Evolutionary conservation across 2,888 invertebrate genomes (phyloP).

Genomic region (Tetragnatha montana): DNA sequence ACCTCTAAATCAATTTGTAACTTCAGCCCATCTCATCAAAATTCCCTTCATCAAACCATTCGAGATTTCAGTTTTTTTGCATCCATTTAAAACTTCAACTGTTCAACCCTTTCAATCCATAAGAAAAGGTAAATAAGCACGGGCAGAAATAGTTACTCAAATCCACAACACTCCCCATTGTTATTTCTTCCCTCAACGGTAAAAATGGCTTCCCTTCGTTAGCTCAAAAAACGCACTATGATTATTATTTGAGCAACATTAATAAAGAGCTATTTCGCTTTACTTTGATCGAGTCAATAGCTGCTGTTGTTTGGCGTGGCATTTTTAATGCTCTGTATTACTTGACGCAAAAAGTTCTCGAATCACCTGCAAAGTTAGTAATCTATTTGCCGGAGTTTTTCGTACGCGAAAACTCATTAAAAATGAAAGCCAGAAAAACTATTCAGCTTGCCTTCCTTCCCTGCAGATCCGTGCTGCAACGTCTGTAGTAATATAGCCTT

Average conservation of each 20-base stretch:
- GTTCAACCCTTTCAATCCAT: background rate
- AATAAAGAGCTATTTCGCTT: background rate
- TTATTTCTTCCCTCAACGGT: background rate
- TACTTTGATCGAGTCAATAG: background rate
- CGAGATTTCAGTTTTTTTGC: background rate
- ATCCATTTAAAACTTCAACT: background rate
- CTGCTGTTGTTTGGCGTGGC: background rate
- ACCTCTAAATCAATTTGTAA: background rate
- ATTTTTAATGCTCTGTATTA: background rate
- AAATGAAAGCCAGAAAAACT: conserved; percentile 37
- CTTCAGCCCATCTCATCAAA: background rate
- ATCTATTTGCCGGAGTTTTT: background rate
- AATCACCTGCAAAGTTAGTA: background rate
- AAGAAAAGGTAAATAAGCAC: background rate
- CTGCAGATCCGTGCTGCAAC: background rate
- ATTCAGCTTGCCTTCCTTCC: background rate
- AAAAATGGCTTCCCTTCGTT: background rate
- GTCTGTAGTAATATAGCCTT: conserved; percentile 20
- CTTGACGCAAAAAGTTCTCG: background rate
- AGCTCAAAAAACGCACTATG: background rate
- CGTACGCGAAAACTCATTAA: conserved; percentile 45
- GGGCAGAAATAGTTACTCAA: background rate
- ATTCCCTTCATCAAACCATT: background rate
- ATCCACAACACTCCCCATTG: background rate
- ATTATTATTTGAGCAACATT: background rate